Evolutionary conservation across 2,888 invertebrate genomes (phyloP), one percentile per base, ranked within the genome.

Genomic region (Drosophila suboccidentalis): DNA sequence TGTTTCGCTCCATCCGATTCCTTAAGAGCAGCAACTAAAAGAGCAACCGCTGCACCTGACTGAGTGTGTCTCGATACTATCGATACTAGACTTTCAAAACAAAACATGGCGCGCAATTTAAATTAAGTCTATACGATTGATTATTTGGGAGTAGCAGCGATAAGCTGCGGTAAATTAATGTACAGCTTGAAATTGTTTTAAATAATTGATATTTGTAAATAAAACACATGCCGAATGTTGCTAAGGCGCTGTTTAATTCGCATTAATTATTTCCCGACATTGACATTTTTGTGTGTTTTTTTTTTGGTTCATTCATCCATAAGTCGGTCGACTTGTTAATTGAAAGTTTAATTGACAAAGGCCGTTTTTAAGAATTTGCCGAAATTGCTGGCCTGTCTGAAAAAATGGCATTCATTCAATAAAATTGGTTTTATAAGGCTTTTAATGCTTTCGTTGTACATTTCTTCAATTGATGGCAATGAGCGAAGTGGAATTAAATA

Each of bases 401-500:
- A 41, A 57, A 51, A 19, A 73, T 58, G 44, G 60, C 49, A 54
- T 22, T 65, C 70, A 65, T 70, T 70, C 74, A 77, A 78, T 69
- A 71, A 36, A 22, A 22, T 22, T 36, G 4, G 38, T 53, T 44
- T 71, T 63, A 57, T 55, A 55, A 41, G 63, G 34, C 57, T 58
- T 54, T 65, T 57, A 22, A 62, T 75, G 71, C 64, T 67, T 66
- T 73, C 57, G 57, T 68, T 78, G 76, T 53, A 41, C 62, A 71
- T 69, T 77, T 68, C 59, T 65, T 86, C 73, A 84, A 84, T 88
- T 84, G 87, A 80, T 62, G 64, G 57, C 83, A 80, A 72, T 71
- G 75, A 63, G 65, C 41, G 46, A 44, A 50, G 59, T 19, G 68
- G 44, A 82, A 82, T 82, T 73, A 74, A 83, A 89, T 85, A 76